Percentiles rank a stretch among this genome's conserved stretches.
Evolutionary conservation across 2,113 vertebrate genomes (phyloP).

Genomic region (Protobothrops mucrosquamatus): DNA sequence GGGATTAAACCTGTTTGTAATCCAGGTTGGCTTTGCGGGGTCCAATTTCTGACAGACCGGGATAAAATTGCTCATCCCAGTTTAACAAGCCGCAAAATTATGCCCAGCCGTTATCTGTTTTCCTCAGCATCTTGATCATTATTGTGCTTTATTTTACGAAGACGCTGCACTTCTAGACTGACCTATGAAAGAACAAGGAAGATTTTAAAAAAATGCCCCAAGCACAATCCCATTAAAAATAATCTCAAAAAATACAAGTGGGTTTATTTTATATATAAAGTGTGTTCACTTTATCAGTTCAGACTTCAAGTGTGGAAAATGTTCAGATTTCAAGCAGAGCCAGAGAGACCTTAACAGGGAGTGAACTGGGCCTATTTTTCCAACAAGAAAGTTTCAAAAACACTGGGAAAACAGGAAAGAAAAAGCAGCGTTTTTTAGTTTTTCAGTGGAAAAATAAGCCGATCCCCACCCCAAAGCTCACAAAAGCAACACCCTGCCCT

Average conservation of each 20-base stretch:
- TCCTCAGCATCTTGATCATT: neutral
- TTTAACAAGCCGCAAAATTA: neutral
- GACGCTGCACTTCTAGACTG: neutral
- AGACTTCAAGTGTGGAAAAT: neutral
- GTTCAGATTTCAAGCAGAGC: neutral
- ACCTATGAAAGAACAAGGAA: neutral
- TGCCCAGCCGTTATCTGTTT: neutral
- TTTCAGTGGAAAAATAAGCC: neutral
- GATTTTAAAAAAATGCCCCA: neutral
- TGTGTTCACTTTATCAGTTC: neutral
- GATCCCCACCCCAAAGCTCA: neutral
- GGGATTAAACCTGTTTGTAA: neutral
- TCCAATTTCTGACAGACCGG: neutral
- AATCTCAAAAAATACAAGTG: neutral
- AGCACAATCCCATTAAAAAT: neutral
- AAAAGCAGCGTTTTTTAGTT: neutral
- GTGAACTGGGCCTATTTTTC: neutral
- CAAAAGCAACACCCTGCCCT: neutral
- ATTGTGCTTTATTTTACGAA: neutral
- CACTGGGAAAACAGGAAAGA: neutral
- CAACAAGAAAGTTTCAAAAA: neutral
- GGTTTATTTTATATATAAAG: neutral
- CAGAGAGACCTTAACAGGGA: neutral
- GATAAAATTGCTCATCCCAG: neutral
- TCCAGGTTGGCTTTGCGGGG: neutral